Evolutionary conservation across 2,797 vertebrate genomes (phyloP).

Genomic region (Clamator glandarius): DNA sequence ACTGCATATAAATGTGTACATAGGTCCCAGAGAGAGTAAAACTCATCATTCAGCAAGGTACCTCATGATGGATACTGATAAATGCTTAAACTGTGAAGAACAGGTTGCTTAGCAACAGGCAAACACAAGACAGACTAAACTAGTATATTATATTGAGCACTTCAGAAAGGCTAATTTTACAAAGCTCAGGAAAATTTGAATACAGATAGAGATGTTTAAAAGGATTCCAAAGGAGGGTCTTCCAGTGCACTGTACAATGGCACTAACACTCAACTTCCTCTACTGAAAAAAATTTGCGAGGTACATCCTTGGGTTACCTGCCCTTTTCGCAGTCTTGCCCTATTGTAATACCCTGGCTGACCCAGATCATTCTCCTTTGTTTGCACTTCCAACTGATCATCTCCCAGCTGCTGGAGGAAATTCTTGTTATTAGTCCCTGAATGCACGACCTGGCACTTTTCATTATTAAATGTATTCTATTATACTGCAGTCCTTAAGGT

Average conservation of each 20-base stretch:
- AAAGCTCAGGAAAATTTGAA: neutral
- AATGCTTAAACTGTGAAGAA: neutral
- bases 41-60: neutral
- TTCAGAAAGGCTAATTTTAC: constrained; percentile 11
- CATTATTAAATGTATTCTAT: constrained; percentile 21
- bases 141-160: neutral
- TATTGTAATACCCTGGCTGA: neutral
- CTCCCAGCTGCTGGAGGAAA: neutral
- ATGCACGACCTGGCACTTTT: constrained; percentile 2
- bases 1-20: neutral
- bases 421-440: neutral
- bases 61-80: neutral
- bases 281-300: neutral
- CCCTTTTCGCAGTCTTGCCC: neutral
- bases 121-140: neutral
- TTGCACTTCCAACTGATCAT: neutral
- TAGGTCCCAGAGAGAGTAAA: neutral
- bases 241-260: neutral
- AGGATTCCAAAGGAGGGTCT: neutral
- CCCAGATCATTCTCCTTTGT: neutral
- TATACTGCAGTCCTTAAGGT: constrained; percentile 19
- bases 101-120: neutral
- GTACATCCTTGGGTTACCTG: neutral
- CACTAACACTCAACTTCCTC: neutral
- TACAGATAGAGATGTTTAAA: neutral